Evolutionary conservation across 1,140 invertebrate genomes (phyloP), one percentile per base, ranked within the genome.

Genomic region (Leptopilina boulardi): DNA sequence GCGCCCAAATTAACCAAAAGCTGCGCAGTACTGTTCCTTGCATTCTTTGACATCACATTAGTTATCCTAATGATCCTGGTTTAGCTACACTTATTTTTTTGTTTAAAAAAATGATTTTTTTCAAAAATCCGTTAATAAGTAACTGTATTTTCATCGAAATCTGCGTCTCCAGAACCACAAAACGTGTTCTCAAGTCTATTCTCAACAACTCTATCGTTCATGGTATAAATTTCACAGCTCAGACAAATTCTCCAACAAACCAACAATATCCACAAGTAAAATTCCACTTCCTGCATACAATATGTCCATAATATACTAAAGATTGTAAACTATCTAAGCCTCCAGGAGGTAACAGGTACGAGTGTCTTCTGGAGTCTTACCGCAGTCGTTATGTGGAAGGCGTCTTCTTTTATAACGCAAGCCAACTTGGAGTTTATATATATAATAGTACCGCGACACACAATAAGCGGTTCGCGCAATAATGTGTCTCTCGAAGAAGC

Each of bases 391-490:
- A 75, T 47, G 71, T 54, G 73, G 73, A 44, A 75, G 72, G 72
- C 73, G 74, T 79, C 78, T 77, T 78, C 70, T 79, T 80, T 79
- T 77, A 71, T 66, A 70, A 77, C 70, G 71, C 74, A 56, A 74
- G 73, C 76, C 74, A n/a, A n/a, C 77, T 77, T 76, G 82, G 76
- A 79, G 70, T 81, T 81, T 77, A 59, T 73, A 73, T 44, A 80
- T 56, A 66, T 83, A 83, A 83, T 81, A 56, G 78, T 66, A 80
- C 51, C 77, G 78, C 77, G 80, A 81, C 82, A 77, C 75, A 83
- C 82, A 83, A 82, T 82, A 80, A 78, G 77, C 75, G 78, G 78
- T 83, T 81, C n/a, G n/a, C 80, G 80, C 18, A 74, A 77, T 83
- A 83, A 81, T 75, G 73, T 75, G 73, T 78, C 77, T 80, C 8